Evolutionary conservation across 37 sponge, comb jelly and placozoan genomes (phyloP).

Genomic region (Hormiphora californensis): DNA sequence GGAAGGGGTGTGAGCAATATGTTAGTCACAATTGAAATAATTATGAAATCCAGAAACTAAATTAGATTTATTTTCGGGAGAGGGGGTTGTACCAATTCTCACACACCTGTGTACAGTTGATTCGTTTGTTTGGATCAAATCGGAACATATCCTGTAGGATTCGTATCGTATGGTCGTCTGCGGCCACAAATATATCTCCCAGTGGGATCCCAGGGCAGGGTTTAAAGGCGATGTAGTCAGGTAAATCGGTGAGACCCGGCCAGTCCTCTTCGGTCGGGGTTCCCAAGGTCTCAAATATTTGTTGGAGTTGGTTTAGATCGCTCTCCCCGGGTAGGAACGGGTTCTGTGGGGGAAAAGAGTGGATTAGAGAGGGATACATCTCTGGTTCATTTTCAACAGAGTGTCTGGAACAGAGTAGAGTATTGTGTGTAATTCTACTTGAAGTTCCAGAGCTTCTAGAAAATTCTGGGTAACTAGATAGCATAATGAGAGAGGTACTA

Average conservation of each 20-base stretch:
- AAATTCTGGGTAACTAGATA: too few species aligned
- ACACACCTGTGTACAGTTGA: conserved; percentile 61
- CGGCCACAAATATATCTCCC: conserved; percentile 80
- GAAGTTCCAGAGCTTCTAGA: too few species aligned
- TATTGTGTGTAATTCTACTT: too few species aligned
- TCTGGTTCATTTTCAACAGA: too few species aligned
- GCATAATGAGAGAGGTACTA: too few species aligned
- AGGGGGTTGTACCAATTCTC: too few species aligned
- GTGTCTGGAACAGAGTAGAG: too few species aligned
- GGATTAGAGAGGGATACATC: neutral
- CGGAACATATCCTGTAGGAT: conserved; percentile 65
- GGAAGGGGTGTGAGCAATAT: neutral
- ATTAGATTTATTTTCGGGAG: neutral
- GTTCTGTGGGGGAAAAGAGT: conserved; percentile 17
- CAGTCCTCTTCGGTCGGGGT: conserved; percentile 79
- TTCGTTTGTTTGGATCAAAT: conserved; percentile 69
- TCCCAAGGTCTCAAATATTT: conserved; percentile 88
- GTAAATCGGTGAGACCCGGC: conserved; percentile 77
- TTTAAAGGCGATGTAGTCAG: conserved; percentile 79
- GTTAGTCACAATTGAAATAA: neutral
- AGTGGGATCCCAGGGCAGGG: conserved; percentile 67
- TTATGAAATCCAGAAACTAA: neutral
- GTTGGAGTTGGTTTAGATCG: conserved; percentile 82
- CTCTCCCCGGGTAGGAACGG: conserved; percentile 91
- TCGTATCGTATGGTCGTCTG: conserved; percentile 71